Evolutionary conservation across 1,140 invertebrate genomes (phyloP).

Genomic region (Drosophila setifemur): DNA sequence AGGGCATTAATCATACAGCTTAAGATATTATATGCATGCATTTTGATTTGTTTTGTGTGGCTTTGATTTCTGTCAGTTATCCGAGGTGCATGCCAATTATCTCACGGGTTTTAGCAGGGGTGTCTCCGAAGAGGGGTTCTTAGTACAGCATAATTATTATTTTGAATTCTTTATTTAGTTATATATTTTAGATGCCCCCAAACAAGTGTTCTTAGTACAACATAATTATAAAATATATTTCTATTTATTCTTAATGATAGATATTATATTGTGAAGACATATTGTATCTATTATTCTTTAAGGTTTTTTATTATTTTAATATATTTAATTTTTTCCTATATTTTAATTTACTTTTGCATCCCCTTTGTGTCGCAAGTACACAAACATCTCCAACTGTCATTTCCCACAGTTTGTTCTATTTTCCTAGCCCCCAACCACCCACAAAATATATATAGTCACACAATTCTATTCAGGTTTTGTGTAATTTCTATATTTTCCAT

Average conservation of each 20-base stretch:
- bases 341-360: too few species aligned
- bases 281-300: too few species aligned
- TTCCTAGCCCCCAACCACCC: constrained; percentile 20
- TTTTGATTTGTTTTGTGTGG: constrained; percentile 77
- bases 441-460: neutral
- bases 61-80: constrained; percentile 63
- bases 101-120: constrained; percentile 3
- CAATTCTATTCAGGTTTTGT: neutral
- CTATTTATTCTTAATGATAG: too few species aligned
- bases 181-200: too few species aligned
- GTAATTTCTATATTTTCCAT: constrained; percentile 3
- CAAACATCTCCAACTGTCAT: neutral
- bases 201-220: too few species aligned
- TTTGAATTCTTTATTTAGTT: too few species aligned
- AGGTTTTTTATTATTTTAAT: too few species aligned
- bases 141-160: constrained; percentile 2
- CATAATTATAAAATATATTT: too few species aligned
- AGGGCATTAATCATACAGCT: constrained; percentile 66
- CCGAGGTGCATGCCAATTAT: constrained; percentile 74
- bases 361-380: too few species aligned
- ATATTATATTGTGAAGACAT: too few species aligned
- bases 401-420: constrained; percentile 17
- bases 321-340: too few species aligned
- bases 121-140: neutral
- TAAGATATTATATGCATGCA: constrained; percentile 48